Base-by-base conservation (phyloP, 2,113 vertebrate genomes). In the Erpornis zantholeuca region DNA sequence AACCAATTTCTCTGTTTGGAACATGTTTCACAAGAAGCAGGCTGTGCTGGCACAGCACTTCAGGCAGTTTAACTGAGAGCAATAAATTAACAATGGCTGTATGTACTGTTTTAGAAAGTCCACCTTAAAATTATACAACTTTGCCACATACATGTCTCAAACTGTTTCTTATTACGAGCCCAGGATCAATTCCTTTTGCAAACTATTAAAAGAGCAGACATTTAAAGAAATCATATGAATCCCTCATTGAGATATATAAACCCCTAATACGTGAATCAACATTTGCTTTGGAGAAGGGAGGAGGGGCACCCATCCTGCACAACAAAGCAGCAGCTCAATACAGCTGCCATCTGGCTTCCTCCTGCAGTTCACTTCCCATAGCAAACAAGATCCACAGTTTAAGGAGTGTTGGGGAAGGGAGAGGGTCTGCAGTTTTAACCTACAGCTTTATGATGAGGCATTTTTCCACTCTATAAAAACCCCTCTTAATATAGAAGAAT, bases 261-360 rank as follows among this genome's bases (percentile, higher is more conserved):
- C 49, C 52, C 31, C 72, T 96, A 76, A 78, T 63, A 96, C 31
- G 53, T 90, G 94, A 95, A 90, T 94, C 85, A 96, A 94, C 88
- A 90, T 96, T 93, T 96, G 92, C 94, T 95, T 90, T 86, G 76
- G 92, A 78, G 79, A 87, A 85, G 85, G 94, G 93, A 96, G 95
- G 96, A 96, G 95, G 96, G 96, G 96, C 90, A 94, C 88, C 79
- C 82, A 90, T 95, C 88, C 90, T 64, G 82, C 92, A 96, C 93
- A 97, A 96, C 95, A 96, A 96, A 97, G 95, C 96, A 60, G 94
- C 91, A 93, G 93, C 94, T 96, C 94, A 95, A 86, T 95, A 88
- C 92, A 96, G 93, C 93, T 95, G 93, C 96, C 96, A 95, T 96
- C 96, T 97, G 96, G 96, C 92, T 95, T 96, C 94, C 96, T 96